Conservation (phyloP, 2,113 vertebrate genomes). For the Carassius carassius region DNA sequence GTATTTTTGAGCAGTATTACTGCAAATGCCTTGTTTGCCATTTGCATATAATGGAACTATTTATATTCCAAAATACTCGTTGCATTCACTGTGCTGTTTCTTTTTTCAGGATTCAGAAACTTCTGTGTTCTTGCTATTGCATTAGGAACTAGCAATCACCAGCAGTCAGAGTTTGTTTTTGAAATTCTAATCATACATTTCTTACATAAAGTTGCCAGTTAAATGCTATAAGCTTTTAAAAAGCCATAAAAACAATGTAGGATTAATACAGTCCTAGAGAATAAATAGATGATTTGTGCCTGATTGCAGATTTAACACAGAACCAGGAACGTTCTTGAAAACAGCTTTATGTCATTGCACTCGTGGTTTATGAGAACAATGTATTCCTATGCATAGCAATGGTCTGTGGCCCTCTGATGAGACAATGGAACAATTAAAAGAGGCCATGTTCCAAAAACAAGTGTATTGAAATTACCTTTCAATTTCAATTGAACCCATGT, state of each 20-base stretch:
- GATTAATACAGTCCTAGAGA: not conserved
- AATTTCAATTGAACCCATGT: not conserved
- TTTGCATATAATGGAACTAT: not conserved
- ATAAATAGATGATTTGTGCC: not conserved
- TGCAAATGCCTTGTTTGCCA: not conserved
- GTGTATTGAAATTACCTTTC: not conserved
- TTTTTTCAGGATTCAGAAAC: not conserved
- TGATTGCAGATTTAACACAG: not conserved
- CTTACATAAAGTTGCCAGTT: not conserved
- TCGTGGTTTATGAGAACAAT: not conserved
- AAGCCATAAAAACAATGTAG: slow-evolving; percentile 7
- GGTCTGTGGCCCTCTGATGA: not conserved
- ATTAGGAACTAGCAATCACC: not conserved
- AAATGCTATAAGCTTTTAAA: slow-evolving; percentile 7
- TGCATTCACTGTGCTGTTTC: not conserved
- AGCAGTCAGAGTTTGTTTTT: not conserved
- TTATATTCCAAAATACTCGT: slow-evolving; percentile 3
- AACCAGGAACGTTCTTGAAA: not conserved
- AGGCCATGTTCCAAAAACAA: not conserved
- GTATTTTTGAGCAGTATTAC: not conserved
- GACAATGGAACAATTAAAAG: not conserved
- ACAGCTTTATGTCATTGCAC: not conserved
- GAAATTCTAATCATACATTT: not conserved
- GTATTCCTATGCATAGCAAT: not conserved
- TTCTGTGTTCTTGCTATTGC: not conserved